Conservation (phyloP, 2,113 vertebrate genomes). For the Microcebus jonahi region DNA sequence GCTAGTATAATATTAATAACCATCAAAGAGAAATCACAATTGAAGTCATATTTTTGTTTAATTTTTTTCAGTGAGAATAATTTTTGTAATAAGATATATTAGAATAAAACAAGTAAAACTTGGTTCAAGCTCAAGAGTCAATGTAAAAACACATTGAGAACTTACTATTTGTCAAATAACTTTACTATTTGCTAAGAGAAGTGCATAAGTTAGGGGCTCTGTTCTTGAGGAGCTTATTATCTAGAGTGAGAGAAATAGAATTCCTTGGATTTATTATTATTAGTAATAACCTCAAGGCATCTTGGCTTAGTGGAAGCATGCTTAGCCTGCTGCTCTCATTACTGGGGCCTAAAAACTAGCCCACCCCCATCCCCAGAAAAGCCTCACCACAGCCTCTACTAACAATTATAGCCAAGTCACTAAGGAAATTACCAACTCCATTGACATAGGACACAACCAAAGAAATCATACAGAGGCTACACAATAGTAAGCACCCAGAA, state of each 20-base stretch:
- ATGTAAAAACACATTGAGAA: not conserved
- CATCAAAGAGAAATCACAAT: not conserved
- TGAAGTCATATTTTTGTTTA: not conserved
- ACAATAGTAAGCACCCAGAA: no score
- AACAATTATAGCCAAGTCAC: no score
- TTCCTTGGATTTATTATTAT: not conserved
- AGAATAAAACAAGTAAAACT: not conserved
- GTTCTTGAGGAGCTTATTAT: not conserved
- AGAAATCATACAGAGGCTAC: no score
- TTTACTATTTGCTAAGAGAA: not conserved
- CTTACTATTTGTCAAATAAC: not conserved
- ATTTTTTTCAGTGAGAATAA: conserved; percentile 5
- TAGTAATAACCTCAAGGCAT: not conserved
- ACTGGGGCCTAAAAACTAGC: no score
- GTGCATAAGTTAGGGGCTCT: not conserved
- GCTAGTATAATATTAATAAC: not conserved
- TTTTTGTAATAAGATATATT: not conserved
- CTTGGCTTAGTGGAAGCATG: not conserved
- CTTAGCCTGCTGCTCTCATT: no score
- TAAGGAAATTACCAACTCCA: no score
- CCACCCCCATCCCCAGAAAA: no score
- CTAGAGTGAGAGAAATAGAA: not conserved
- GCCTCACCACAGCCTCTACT: no score
- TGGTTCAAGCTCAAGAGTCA: not conserved
- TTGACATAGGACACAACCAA: no score